phyloP scores from a whole-genome alignment of 2,797 vertebrate genomes.

The Odontamblyopus lacepedii region DNA sequence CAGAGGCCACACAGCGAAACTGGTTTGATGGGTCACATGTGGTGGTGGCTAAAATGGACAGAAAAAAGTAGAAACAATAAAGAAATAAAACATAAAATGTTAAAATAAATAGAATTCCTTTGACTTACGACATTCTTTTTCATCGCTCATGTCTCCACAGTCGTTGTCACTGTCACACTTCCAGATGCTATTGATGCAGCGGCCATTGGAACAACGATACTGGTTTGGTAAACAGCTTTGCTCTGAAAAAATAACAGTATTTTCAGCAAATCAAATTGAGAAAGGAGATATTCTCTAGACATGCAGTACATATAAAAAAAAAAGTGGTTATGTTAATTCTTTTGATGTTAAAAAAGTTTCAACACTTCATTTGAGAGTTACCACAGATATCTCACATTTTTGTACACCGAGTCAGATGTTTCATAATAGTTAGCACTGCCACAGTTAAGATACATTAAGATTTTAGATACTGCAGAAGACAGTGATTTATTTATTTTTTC shows the following conservation, averaged over 20 bases:
- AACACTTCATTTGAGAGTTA: background rate
- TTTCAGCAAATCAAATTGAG: background rate
- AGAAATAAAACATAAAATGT: background rate
- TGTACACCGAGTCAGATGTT: background rate
- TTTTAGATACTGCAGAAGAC: too few relatives aligned
- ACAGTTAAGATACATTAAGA: background rate
- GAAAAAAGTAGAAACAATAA: background rate
- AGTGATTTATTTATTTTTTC: too few relatives aligned
- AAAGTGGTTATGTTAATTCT: too few relatives aligned
- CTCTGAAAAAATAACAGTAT: conserved; percentile 69
- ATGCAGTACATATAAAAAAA: too few relatives aligned
- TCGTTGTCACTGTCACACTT: conserved; percentile 97
- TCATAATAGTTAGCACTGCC: background rate
- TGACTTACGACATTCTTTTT: conserved; percentile 93
- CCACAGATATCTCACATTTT: background rate
- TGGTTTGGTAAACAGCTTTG: conserved; percentile 92
- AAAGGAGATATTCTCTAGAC: too few relatives aligned
- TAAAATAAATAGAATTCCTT: background rate
- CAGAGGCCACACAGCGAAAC: conserved; percentile 90
- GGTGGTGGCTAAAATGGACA: conserved; percentile 82
- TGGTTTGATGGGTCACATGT: conserved; percentile 88
- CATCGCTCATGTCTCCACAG: conserved; percentile 98
- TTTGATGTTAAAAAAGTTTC: background rate
- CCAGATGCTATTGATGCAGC: conserved; percentile 98
- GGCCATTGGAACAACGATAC: conserved; percentile 93